Conservation (phyloP, 30 jellyfish, hydroid and myxozoan species). For the Aurelia sp. region DNA sequence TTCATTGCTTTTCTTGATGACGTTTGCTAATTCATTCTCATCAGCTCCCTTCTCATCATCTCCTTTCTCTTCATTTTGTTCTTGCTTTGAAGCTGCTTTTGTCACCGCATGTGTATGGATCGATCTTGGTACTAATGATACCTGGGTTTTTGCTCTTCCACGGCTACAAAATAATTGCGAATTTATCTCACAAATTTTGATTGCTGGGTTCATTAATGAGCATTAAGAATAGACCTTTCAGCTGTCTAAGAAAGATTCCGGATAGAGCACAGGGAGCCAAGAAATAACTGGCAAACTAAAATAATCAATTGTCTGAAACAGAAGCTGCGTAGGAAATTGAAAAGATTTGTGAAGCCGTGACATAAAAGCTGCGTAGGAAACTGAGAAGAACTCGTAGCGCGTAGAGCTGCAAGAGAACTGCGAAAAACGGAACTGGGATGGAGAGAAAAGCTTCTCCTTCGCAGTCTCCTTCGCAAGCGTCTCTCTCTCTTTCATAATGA, state of each 20-base stretch:
- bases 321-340: too few relatives aligned
- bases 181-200: background rate
- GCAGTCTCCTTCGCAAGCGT: too few relatives aligned
- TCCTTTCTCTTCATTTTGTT: background rate
- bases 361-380: too few relatives aligned
- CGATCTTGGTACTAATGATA: slow-evolving; percentile 88
- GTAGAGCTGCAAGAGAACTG: too few relatives aligned
- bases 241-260: background rate
- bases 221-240: background rate
- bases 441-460: too few relatives aligned
- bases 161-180: slow-evolving; percentile 63
- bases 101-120: slow-evolving; percentile 30
- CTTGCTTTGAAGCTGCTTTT: background rate
- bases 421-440: too few relatives aligned
- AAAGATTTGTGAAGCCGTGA: too few relatives aligned
- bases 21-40: background rate
- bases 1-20: slow-evolving; percentile 77
- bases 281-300: too few relatives aligned
- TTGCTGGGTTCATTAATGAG: background rate
- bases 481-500: too few relatives aligned
- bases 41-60: background rate
- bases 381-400: too few relatives aligned
- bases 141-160: slow-evolving; percentile 94
- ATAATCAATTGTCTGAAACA: too few relatives aligned
- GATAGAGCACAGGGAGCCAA: too few relatives aligned